Evolutionary conservation across 2,888 invertebrate genomes (phyloP).

Genomic region (Dione juno): DNA sequence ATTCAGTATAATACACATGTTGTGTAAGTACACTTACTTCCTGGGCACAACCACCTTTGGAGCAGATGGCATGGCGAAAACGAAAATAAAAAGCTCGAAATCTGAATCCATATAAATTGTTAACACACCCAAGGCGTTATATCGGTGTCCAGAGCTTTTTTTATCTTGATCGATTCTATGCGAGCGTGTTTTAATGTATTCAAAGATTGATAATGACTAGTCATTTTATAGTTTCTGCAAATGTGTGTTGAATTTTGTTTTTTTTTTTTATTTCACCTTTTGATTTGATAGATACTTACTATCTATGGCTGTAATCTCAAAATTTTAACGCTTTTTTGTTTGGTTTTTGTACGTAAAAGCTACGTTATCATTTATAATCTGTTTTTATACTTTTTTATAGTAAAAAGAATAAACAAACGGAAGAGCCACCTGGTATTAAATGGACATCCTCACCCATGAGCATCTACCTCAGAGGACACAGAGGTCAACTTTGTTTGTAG

Average conservation of each 20-base stretch:
- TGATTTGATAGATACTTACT: constrained; percentile 46
- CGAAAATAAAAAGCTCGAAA: constrained; percentile 58
- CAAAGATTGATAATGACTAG: constrained; percentile 67
- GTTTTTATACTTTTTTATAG: too few relatives aligned
- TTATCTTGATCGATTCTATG: constrained; percentile 71
- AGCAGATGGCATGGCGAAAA: constrained; percentile 68
- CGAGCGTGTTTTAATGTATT: constrained; percentile 56
- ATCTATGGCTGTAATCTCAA: constrained; percentile 22
- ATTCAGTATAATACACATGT: constrained; percentile 58
- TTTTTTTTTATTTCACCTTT: constrained; percentile 62
- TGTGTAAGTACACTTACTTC: constrained; percentile 59
- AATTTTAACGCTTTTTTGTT: neutral
- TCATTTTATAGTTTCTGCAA: constrained; percentile 66
- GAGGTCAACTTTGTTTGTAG: too few relatives aligned
- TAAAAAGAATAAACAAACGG: too few relatives aligned
- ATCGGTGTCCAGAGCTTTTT: constrained; percentile 57
- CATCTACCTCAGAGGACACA: too few relatives aligned
- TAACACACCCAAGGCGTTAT: constrained; percentile 66
- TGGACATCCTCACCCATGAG: too few relatives aligned
- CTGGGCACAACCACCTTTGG: constrained; percentile 70
- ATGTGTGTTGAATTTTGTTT: constrained; percentile 55
- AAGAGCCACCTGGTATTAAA: too few relatives aligned
- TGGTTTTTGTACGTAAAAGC: neutral
- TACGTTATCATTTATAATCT: neutral
- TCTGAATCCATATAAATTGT: constrained; percentile 74